Base-by-base conservation (phyloP, 2,113 vertebrate genomes). In the Tragulus kanchil region DNA sequence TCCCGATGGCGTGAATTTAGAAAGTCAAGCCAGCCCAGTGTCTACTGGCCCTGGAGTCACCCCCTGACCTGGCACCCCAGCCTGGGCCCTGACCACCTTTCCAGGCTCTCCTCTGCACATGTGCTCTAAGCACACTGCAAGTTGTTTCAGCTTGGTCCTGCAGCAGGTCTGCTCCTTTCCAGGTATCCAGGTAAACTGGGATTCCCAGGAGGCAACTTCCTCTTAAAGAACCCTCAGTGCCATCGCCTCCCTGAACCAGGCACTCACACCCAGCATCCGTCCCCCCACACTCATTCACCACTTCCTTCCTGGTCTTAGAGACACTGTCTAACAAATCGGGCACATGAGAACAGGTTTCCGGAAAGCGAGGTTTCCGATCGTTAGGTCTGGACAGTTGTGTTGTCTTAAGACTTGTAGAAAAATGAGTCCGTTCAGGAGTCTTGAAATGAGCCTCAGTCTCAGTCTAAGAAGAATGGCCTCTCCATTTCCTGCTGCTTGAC, bases 21-120 rank as follows among this genome's bases (percentile, higher is more conserved):
- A 56, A 94, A 25, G 45, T 5, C 50, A 10, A 16, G 50, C 2
- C 14, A 65, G 36, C 14, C 62, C 59, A 1, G n/a, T 19, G 52
- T n/a, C 3, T 1, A 0, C 11, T 23, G 84, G 25, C 11, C 31
- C 56, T 1, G 1, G 36, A n/a, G n/a, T n/a, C n/a, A n/a, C n/a
- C n/a, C n/a, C n/a, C n/a, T n/a, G n/a, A n/a, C n/a, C n/a, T n/a
- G n/a, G n/a, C n/a, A n/a, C n/a, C n/a, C n/a, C n/a, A n/a, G n/a
- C n/a, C n/a, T n/a, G n/a, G n/a, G n/a, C n/a, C n/a, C n/a, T n/a
- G n/a, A n/a, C n/a, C n/a, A n/a, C n/a, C n/a, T n/a, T n/a, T n/a
- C n/a, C n/a, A n/a, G n/a, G n/a, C n/a, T n/a, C n/a, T n/a, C n/a
- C n/a, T n/a, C n/a, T n/a, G n/a, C n/a, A n/a, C n/a, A n/a, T n/a